Conservation (phyloP, 1,140 invertebrate species). For the Adelges cooleyi region DNA sequence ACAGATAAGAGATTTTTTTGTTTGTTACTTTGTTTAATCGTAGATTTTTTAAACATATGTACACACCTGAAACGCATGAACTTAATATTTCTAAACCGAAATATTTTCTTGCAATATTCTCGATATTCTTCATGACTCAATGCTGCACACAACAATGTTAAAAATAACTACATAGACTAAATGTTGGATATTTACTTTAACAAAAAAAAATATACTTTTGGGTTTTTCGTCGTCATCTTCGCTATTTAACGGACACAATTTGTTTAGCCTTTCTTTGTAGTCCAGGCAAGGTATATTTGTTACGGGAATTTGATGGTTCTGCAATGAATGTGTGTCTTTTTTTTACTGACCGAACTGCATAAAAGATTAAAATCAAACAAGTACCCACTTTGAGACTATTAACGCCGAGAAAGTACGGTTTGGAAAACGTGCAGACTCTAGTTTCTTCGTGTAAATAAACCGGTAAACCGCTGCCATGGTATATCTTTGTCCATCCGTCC, state of each 20-base stretch:
- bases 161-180: neutral
- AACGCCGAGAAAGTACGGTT: slow-evolving; percentile 88
- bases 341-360: too few species aligned
- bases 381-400: slow-evolving; percentile 72
- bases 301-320: slow-evolving; percentile 85
- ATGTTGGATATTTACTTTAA: too few species aligned
- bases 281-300: slow-evolving; percentile 90
- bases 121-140: slow-evolving; percentile 13
- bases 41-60: neutral
- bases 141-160: neutral
- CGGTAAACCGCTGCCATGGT: slow-evolving; percentile 92
- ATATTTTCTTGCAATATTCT: slow-evolving; percentile 73
- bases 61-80: slow-evolving; percentile 16
- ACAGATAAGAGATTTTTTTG: neutral
- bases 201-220: neutral
- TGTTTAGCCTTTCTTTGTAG: slow-evolving; percentile 65
- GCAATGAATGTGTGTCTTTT: too few species aligned
- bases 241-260: slow-evolving; percentile 42
- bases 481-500: slow-evolving; percentile 90
- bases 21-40: too few species aligned
- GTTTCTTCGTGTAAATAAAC: slow-evolving; percentile 74
- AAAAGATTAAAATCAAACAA: too few species aligned
- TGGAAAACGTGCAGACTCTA: slow-evolving; percentile 73
- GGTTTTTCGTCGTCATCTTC: neutral
- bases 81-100: slow-evolving; percentile 60